A percentile compares a stretch with the other conserved stretches of the same genome.
Conservation (phyloP, 1,140 invertebrate species). For the Camponotus vicinus region DNA sequence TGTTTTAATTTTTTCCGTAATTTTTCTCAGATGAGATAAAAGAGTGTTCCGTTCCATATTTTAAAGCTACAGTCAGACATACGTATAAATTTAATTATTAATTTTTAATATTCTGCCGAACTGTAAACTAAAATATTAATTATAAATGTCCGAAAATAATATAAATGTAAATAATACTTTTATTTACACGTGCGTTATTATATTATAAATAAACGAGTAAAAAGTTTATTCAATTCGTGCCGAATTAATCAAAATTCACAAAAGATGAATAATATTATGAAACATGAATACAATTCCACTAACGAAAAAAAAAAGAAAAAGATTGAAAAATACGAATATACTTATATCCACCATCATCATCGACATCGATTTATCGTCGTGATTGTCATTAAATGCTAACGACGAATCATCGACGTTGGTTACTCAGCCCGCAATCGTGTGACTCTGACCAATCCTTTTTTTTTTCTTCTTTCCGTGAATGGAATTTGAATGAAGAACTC, state of each 20-base stretch:
- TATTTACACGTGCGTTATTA: neutral
- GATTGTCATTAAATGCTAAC: slow-evolving; percentile 21
- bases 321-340: neutral
- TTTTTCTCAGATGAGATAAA: neutral
- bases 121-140: neutral
- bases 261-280: neutral
- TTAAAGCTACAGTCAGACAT: neutral
- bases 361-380: slow-evolving; percentile 28
- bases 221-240: neutral
- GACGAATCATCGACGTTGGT: slow-evolving; percentile 45
- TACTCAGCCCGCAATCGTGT: slow-evolving; percentile 26
- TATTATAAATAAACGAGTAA: neutral
- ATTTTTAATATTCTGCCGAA: neutral
- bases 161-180: neutral
- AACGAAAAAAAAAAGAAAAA: neutral
- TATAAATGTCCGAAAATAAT: neutral
- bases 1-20: slow-evolving; percentile 8
- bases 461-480: slow-evolving; percentile 16
- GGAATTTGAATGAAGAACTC: slow-evolving; percentile 46
- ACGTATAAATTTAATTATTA: neutral
- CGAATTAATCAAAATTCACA: neutral
- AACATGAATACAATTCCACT: neutral
- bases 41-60: neutral
- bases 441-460: slow-evolving; percentile 31
- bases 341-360: slow-evolving; percentile 18